Conservation (phyloP, 2,113 vertebrate species). For the Gopherus evgoodei region DNA sequence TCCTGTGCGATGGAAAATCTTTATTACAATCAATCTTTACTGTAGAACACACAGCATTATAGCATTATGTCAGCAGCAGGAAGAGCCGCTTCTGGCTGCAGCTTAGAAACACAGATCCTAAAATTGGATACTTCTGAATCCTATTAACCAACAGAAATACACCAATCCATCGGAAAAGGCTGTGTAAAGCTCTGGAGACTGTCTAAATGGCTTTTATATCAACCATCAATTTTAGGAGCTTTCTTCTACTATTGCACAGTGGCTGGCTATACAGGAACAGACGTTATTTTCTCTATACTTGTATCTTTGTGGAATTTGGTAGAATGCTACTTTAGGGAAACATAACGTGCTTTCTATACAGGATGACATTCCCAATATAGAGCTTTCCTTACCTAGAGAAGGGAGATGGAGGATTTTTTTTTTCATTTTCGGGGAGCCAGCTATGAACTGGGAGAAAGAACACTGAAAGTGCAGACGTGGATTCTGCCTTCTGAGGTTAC, state of each 20-base stretch:
- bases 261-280: neutral
- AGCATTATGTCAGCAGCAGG: neutral
- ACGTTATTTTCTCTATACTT: neutral
- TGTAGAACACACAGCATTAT: neutral
- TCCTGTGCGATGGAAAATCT: neutral
- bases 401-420: neutral
- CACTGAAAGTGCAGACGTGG: neutral
- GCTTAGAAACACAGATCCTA: neutral
- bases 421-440: neutral
- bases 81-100: neutral
- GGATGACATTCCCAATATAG: neutral
- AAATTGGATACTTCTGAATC: neutral
- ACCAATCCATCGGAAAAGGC: neutral
- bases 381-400: slow-evolving; percentile 7
- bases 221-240: neutral
- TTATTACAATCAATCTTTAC: neutral
- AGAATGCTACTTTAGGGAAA: neutral
- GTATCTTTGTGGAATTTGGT: neutral
- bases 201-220: neutral
- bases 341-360: slow-evolving; percentile 8
- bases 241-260: neutral
- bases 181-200: neutral
- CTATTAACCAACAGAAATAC: neutral
- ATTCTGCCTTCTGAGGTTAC: neutral
- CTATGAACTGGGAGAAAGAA: neutral